Conservation (phyloP, 2,113 vertebrate genomes). For the Otis tarda region DNA sequence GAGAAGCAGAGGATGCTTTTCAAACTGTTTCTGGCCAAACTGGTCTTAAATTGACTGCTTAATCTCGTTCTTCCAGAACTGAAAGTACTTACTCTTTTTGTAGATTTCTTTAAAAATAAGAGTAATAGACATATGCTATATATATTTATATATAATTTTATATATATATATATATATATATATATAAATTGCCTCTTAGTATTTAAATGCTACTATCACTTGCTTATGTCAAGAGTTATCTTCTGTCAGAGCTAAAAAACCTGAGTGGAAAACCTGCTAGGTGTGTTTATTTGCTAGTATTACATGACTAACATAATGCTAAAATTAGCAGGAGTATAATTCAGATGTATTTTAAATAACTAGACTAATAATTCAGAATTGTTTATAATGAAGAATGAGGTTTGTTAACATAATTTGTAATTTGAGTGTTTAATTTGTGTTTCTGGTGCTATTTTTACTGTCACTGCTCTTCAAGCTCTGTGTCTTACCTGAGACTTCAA, state of each 20-base stretch:
- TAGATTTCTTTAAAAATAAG: background rate
- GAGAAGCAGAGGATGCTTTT: background rate
- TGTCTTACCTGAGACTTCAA: background rate
- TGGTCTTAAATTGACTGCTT: background rate
- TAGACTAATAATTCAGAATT: background rate
- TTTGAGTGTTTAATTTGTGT: background rate
- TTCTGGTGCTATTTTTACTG: background rate
- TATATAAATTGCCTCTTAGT: background rate
- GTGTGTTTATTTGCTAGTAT: background rate
- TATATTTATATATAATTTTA: no score
- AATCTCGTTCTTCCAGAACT: background rate
- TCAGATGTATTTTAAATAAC: background rate
- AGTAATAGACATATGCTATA: no score
- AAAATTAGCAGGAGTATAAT: background rate
- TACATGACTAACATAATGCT: background rate
- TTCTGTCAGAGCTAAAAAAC: background rate
- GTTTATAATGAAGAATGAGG: background rate
- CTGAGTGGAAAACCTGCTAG: background rate
- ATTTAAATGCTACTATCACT: background rate
- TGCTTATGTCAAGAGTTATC: background rate
- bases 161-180: rapidly evolving
- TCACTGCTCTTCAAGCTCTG: background rate
- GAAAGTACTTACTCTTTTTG: background rate
- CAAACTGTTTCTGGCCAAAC: background rate
- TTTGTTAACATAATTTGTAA: background rate